Evolutionary conservation across 2,888 invertebrate species (phyloP), one percentile per base, ranked within the genome.

Genomic region (Drosophila formosana): DNA sequence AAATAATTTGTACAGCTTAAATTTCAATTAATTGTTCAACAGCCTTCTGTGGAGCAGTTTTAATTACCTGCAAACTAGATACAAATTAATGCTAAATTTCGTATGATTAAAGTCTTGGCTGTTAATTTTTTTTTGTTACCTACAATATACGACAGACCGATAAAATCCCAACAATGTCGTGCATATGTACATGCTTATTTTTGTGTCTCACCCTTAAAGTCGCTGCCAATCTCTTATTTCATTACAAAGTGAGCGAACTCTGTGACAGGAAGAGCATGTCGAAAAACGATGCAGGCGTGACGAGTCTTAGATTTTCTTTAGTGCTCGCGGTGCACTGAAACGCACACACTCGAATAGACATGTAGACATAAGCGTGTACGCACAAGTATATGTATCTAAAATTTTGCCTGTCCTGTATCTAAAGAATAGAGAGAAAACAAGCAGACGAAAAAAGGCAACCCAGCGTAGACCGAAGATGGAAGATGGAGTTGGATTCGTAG

Each of bases 271-370:
- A 81, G 75, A 41, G 66, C 46, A 78, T 45, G 4, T 18, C 37
- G 32, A 53, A 52, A 61, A 45, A 43, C 57, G 66, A 50, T 43
- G 72, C 69, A 78, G 76, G 58, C 82, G 69, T 75, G 72, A 71
- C 72, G 75, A 49, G 66, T 66, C 68, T 78, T 69, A 71, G 79
- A 86, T 79, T 86, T 76, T 78, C 66, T 47, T 66, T 43, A 63
- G 34, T 50, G 47, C 39, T 51, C 30, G 9, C 49, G 46, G 39
- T 46, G 61, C 41, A 52, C 45, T 49, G 47, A 26, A 28, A 23
- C 6, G 11, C 39, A 28, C 8, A 34, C 2, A 37, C 50, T 13
- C 23, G 11, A 5, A 45, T 3, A 23, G 7, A 43, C 11, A 9
- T 8, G 26, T 13, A 52, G 3, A 52, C 26, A n/a, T 52, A 8